These are phyloP conservation scores for Chelon labrosus DNA, from an alignment of 2,797 vertebrate genomes.

Conservation along the genomic window DNA sequence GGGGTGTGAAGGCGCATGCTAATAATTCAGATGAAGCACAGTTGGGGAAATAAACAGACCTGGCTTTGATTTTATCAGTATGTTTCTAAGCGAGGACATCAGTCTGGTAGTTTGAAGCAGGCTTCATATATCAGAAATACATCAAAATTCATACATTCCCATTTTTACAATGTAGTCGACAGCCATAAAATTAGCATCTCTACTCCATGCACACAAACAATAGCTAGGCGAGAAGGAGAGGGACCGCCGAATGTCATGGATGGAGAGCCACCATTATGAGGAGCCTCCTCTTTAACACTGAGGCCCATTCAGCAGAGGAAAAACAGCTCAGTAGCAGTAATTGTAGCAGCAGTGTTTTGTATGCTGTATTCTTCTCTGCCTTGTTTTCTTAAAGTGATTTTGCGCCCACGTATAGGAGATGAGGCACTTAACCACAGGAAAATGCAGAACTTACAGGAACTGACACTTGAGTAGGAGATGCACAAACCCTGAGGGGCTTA, in stretches of 20 bases:
- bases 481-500: slow-evolving; percentile 28
- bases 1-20: slow-evolving; percentile 38
- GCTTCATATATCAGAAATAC: neutral
- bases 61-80: slow-evolving; percentile 23
- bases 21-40: slow-evolving; percentile 39
- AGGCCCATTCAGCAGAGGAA: slow-evolving; percentile 28
- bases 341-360: slow-evolving; percentile 54
- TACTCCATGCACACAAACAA: neutral
- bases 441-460: slow-evolving; percentile 14
- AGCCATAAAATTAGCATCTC: neutral
- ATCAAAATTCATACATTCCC: neutral
- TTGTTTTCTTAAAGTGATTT: slow-evolving; percentile 62
- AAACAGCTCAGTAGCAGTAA: slow-evolving; percentile 43
- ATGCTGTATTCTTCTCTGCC: slow-evolving; percentile 36
- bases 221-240: neutral
- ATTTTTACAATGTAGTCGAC: neutral
- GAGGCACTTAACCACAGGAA: slow-evolving; percentile 40
- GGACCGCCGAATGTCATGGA: neutral
- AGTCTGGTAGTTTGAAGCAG: slow-evolving; percentile 7
- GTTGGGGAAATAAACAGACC: slow-evolving; percentile 41
- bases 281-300: slow-evolving; percentile 12
- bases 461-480: slow-evolving; percentile 36
- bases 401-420: slow-evolving; percentile 39
- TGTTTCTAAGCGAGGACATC: slow-evolving; percentile 19
- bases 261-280: neutral